Evolutionary conservation across 2,888 invertebrate species (phyloP).

Genomic region (Tipula unca): DNA sequence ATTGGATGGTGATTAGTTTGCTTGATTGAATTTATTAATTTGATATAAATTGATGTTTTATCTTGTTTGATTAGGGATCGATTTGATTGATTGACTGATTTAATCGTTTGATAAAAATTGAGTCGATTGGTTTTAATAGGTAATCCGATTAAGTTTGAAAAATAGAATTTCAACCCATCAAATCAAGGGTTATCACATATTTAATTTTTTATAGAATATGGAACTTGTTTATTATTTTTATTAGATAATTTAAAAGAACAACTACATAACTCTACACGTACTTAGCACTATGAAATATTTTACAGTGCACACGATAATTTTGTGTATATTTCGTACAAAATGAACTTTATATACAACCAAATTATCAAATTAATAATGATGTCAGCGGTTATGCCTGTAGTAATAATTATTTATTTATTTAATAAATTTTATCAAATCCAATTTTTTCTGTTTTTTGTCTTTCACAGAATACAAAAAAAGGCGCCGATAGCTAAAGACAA

Average conservation of each 20-base stretch:
- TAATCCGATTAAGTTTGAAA: background rate
- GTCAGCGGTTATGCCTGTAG: background rate
- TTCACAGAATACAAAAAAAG: constrained; percentile 29
- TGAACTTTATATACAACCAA: background rate
- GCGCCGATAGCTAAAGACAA: constrained; percentile 47
- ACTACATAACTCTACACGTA: background rate
- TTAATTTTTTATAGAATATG: too few species aligned
- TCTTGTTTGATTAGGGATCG: too few species aligned
- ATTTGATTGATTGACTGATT: too few species aligned
- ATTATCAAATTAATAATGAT: background rate
- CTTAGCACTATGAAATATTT: background rate
- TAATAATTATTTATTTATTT: background rate
- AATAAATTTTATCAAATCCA: background rate
- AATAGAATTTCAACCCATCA: background rate
- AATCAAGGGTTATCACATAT: background rate
- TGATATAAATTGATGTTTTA: too few species aligned
- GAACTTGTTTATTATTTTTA: background rate
- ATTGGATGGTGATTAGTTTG: too few species aligned
- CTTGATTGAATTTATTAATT: too few species aligned
- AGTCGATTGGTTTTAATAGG: too few species aligned
- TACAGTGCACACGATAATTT: background rate
- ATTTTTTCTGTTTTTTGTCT: background rate
- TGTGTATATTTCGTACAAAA: background rate
- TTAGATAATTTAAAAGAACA: background rate
- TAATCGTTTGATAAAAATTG: too few species aligned